Percentiles rank a stretch among this genome's conserved stretches.
Conservation (phyloP, 2,888 invertebrate genomes). For the Drosophila mimetica region DNA sequence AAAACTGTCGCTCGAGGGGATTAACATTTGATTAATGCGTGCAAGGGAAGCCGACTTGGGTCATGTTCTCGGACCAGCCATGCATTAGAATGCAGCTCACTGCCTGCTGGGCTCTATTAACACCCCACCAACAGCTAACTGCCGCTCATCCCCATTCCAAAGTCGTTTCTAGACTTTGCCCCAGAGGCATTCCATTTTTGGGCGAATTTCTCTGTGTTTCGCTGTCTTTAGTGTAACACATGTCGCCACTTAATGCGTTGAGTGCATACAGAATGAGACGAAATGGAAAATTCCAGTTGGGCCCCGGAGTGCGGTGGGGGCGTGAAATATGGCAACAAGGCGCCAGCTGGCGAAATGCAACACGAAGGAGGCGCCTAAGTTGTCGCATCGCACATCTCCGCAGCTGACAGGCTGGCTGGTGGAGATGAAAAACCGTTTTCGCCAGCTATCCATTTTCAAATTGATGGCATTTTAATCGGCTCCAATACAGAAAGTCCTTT, state of each 20-base stretch:
- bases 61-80: constrained; percentile 13
- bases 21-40: constrained; percentile 57
- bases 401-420: constrained; percentile 7
- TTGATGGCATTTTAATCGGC: constrained; percentile 38
- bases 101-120: constrained; percentile 61
- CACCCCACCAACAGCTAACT: constrained; percentile 50
- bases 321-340: constrained; percentile 36
- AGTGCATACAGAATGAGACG: constrained; percentile 75
- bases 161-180: not conserved
- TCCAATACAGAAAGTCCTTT: not conserved
- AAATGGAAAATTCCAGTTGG: constrained; percentile 22
- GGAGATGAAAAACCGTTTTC: constrained; percentile 9
- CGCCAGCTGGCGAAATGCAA: constrained; percentile 48
- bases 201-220: constrained; percentile 14
- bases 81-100: constrained; percentile 66
- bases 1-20: not conserved
- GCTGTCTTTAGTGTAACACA: constrained; percentile 64
- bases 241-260: constrained; percentile 77
- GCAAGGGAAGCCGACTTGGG: constrained; percentile 5
- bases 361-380: constrained; percentile 27
- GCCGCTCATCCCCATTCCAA: not conserved
- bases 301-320: not conserved
- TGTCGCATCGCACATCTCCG: constrained; percentile 31
- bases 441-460: constrained; percentile 30
- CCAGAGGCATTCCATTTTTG: constrained; percentile 19